Evolutionary conservation across 2,113 vertebrate species (phyloP).

Genomic region (Semicossyphus pulcher): DNA sequence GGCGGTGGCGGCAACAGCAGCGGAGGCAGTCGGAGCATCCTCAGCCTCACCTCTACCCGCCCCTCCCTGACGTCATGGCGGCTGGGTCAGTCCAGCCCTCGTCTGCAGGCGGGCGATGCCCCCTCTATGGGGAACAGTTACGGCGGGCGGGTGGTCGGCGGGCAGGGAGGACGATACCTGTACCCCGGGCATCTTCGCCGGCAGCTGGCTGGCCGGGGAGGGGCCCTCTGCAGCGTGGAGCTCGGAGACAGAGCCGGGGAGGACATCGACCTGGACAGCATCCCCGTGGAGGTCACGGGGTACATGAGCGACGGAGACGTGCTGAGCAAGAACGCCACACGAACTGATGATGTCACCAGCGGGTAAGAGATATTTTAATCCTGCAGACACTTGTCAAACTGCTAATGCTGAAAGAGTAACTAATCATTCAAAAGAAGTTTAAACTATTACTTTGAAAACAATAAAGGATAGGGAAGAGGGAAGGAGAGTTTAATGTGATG

Average conservation of each 20-base stretch:
- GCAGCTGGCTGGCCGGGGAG: constrained; percentile 88
- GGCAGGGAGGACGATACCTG: constrained; percentile 86
- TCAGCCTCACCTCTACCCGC: constrained; percentile 88
- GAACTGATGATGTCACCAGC: constrained; percentile 92
- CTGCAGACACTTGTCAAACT: no score
- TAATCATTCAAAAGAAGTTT: not conserved
- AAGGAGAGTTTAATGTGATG: not conserved
- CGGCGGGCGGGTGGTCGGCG: constrained; percentile 80
- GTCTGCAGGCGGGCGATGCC: constrained; percentile 96
- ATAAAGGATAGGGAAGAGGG: not conserved
- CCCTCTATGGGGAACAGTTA: constrained; percentile 92
- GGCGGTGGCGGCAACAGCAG: constrained; percentile 37
- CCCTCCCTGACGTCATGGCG: constrained; percentile 92
- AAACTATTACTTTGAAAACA: not conserved
- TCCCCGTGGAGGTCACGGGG: constrained; percentile 90
- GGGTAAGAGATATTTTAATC: constrained; percentile 82
- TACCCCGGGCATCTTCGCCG: constrained; percentile 89
- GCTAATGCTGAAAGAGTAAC: no score
- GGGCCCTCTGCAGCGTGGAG: constrained; percentile 85
- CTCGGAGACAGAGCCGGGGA: constrained; percentile 85
- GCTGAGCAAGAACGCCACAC: constrained; percentile 91
- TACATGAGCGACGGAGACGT: constrained; percentile 99
- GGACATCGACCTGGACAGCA: constrained; percentile 87
- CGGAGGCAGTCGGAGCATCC: constrained; percentile 86
- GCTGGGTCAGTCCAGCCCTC: constrained; percentile 94